phyloP scores from a whole-genome alignment of 2,888 invertebrate species.

The Augiades crinisus region DNA sequence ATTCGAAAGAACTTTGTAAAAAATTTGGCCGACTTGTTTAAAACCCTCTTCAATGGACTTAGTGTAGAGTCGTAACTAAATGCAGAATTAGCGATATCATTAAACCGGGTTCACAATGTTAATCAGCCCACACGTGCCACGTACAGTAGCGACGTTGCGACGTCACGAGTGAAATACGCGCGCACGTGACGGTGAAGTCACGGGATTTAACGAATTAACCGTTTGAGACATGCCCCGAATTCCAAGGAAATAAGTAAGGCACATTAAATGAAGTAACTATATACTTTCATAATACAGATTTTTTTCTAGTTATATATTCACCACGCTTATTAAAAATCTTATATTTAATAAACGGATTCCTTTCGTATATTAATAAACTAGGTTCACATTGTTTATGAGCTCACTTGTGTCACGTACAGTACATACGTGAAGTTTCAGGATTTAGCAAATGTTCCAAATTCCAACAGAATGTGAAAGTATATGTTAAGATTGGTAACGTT shows the following conservation, averaged over 20 bases:
- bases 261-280: too few species aligned
- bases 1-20: too few species aligned
- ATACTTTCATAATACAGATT: too few species aligned
- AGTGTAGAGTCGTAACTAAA: slow-evolving; percentile 15
- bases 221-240: slow-evolving; percentile 1
- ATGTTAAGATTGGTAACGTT: too few species aligned
- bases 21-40: too few species aligned
- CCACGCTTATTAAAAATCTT: too few species aligned
- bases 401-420: slow-evolving; percentile 30
- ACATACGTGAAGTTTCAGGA: slow-evolving; percentile 33
- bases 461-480: neutral
- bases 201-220: slow-evolving; percentile 9
- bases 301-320: too few species aligned
- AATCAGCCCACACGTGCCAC: slow-evolving; percentile 36
- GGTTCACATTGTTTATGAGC: slow-evolving; percentile 39
- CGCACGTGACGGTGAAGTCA: slow-evolving; percentile 33
- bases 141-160: slow-evolving; percentile 31
- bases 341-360: too few species aligned
- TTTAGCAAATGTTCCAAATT: slow-evolving; percentile 2
- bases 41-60: too few species aligned
- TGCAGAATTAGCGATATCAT: slow-evolving; percentile 33
- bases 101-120: slow-evolving; percentile 36
- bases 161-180: slow-evolving; percentile 37
- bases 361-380: slow-evolving; percentile 35
- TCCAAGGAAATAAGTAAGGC: neutral